A percentile compares a stretch with the other conserved stretches of the same genome.
These are phyloP conservation scores for Tiliacea aurago DNA, from an alignment of 2,888 invertebrate species.

Conservation along the genomic window DNA sequence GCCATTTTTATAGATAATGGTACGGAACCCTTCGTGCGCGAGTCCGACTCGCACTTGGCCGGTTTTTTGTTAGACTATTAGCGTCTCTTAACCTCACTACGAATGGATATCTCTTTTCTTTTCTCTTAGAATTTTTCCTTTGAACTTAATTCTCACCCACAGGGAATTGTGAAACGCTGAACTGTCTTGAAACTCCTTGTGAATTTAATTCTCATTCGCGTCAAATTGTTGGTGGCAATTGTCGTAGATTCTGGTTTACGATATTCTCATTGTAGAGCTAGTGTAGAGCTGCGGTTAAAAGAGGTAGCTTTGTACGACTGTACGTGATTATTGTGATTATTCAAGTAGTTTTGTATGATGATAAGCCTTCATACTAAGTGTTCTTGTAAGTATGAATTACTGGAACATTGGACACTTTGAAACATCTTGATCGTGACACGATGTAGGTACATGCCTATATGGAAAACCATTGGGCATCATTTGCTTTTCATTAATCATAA, in stretches of 20 bases:
- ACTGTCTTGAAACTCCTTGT: conserved; percentile 57
- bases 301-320: conserved; percentile 10
- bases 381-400: conserved; percentile 15
- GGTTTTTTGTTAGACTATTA: conserved; percentile 54
- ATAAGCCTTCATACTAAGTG: conserved; percentile 15
- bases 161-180: conserved; percentile 54
- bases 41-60: too few relatives aligned
- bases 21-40: too few relatives aligned
- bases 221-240: conserved; percentile 57
- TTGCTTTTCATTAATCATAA: not conserved
- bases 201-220: conserved; percentile 58
- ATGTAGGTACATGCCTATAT: not conserved
- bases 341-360: conserved; percentile 12
- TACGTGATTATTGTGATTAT: conserved; percentile 16
- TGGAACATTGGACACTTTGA: conserved; percentile 6
- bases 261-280: conserved; percentile 26
- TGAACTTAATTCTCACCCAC: conserved; percentile 53
- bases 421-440: not conserved
- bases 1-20: too few relatives aligned
- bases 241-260: conserved; percentile 43
- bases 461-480: conserved; percentile 3
- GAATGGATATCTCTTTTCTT: conserved; percentile 42
- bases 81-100: conserved; percentile 26
- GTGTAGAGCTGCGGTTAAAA: conserved; percentile 26
- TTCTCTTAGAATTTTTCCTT: conserved; percentile 46